These are phyloP conservation scores for Epinephelus moara DNA, from an alignment of 2,113 vertebrate genomes.

Conservation along the genomic window DNA sequence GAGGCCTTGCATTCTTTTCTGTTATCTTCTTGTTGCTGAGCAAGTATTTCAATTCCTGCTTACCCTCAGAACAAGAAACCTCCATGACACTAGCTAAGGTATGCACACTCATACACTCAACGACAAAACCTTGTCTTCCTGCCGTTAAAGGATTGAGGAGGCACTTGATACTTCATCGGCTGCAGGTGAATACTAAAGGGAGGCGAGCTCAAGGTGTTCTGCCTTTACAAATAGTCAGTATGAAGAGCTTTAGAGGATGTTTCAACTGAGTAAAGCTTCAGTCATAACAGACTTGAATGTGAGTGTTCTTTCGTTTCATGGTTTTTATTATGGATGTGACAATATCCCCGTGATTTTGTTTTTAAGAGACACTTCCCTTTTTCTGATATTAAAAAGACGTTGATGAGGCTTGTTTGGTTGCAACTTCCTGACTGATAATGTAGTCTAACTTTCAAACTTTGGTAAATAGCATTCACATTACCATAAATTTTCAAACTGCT, in stretches of 20 bases:
- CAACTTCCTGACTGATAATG: neutral
- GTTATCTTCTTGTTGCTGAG: slow-evolving; percentile 38
- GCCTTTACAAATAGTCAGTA: neutral
- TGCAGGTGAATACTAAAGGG: neutral
- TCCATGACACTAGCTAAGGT: slow-evolving; percentile 5
- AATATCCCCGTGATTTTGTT: neutral
- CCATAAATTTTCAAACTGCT: neutral
- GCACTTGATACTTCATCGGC: slow-evolving; percentile 25
- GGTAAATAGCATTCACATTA: neutral
- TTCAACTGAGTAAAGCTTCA: neutral
- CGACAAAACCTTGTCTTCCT: slow-evolving; percentile 1
- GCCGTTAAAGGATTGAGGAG: slow-evolving; percentile 13
- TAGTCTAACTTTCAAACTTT: neutral
- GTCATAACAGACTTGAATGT: neutral
- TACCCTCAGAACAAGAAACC: slow-evolving; percentile 28
- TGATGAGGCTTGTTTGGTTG: neutral
- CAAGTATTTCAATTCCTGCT: slow-evolving; percentile 33
- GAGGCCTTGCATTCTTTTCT: slow-evolving; percentile 5
- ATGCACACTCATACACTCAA: neutral
- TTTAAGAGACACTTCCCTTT: neutral
- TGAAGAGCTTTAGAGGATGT: neutral
- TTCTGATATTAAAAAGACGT: slow-evolving; percentile 5
- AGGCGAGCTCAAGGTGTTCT: slow-evolving; percentile 13
- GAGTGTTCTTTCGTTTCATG: no score
- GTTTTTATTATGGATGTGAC: neutral